phyloP scores from a whole-genome alignment of 2,113 vertebrate species.

The Penelope pileata region DNA sequence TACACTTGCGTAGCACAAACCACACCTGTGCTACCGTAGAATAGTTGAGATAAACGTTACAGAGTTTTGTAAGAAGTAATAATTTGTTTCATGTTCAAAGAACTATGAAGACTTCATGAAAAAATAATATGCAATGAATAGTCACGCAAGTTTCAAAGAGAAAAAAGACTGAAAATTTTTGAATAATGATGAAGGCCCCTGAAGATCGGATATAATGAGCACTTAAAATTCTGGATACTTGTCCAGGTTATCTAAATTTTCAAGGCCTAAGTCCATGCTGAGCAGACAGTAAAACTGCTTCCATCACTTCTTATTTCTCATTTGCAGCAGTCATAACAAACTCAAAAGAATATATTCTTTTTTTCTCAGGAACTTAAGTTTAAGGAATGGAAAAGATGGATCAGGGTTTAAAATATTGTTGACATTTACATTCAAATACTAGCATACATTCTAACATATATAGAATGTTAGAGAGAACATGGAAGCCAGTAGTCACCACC shows the following conservation, averaged over 20 bases:
- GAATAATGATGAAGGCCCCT: neutral
- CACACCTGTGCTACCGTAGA: neutral
- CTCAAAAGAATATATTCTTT: neutral
- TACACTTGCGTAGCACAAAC: neutral
- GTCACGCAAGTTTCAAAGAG: neutral
- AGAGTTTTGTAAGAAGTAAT: neutral
- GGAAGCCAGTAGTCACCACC: neutral
- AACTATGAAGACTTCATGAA: neutral
- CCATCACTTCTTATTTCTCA: neutral
- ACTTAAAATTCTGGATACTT: neutral
- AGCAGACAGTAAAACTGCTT: neutral
- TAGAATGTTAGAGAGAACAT: neutral
- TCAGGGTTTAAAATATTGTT: neutral
- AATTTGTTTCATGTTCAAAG: neutral
- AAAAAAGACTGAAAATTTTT: neutral
- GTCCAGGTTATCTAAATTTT: neutral
- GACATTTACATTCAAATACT: neutral
- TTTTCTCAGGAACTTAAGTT: neutral
- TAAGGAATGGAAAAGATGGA: neutral
- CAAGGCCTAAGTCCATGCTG: neutral
- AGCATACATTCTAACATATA: neutral
- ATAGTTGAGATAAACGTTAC: neutral
- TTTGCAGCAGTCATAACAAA: neutral
- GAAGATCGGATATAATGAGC: neutral
- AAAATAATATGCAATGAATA: neutral